Percentiles rank a stretch among this genome's conserved stretches.
Evolutionary conservation across 2,797 vertebrate genomes (phyloP).

Genomic region (Gymnothorax javanicus): DNA sequence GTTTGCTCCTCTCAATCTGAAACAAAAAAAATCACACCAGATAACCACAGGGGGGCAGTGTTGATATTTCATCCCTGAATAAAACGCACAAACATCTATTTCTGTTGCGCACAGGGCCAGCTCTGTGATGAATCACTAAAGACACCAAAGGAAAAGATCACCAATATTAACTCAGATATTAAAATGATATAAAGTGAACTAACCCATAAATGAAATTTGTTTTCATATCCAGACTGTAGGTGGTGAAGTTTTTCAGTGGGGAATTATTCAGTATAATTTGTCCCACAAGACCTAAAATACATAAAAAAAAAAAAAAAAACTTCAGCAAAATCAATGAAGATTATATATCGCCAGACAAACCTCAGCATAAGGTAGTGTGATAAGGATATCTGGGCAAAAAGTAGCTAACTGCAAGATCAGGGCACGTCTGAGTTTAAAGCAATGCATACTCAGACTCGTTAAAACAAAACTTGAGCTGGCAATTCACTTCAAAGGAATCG

Average conservation of each 20-base stretch:
- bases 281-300: conserved; percentile 81
- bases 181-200: conserved; percentile 42
- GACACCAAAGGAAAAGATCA: background rate
- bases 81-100: background rate
- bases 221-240: conserved; percentile 88
- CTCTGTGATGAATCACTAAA: background rate
- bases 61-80: background rate
- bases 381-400: too few species aligned
- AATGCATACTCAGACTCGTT: background rate
- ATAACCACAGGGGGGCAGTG: background rate
- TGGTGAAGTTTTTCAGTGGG: conserved; percentile 84
- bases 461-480: background rate
- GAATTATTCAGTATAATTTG: conserved; percentile 79
- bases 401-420: background rate
- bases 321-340: background rate
- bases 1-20: conserved; percentile 65
- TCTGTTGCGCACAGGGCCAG: background rate
- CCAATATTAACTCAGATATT: background rate
- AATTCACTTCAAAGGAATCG: background rate
- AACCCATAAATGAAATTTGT: conserved; percentile 83
- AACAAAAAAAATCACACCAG: conserved; percentile 27
- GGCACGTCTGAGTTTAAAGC: background rate
- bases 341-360: background rate
- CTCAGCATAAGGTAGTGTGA: background rate
- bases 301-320: conserved; percentile 24